Base-by-base conservation (phyloP, 2,888 invertebrate genomes). In the Cephonodes hylas region DNA sequence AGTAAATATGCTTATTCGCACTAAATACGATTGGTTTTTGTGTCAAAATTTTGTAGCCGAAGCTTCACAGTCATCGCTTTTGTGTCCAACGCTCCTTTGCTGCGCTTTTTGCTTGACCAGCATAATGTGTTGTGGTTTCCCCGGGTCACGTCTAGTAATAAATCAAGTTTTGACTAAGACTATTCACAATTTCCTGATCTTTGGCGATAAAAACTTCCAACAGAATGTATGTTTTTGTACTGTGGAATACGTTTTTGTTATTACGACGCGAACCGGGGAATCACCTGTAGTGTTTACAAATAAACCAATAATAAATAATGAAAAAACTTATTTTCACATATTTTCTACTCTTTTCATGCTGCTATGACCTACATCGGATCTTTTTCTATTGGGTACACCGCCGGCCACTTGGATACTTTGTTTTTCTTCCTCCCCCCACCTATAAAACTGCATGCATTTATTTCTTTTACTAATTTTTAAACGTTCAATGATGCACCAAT, bases 351-450 rank as follows among this genome's bases (percentile, higher is more conserved):
- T 83, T 89, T 85, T 75, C 91, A 92, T 79, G 92, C 92, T 86
- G 91, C 92, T 85, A 75, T 84, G 87, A 85, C 88, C 88, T 87
- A 75, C 63, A 73, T 84, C 82, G 91, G 89, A 91, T 85, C 84
- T 89, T 82, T 84, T 82, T 84, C 83, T 86, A 88, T 89, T 88
- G 89, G 90, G 90, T 91, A 90, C 84, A 83, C 75, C 75, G 65
- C 63, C 72, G 27, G 76, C 76, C 78, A 73, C 72, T 79, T 76
- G 64, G 69, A 74, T 76, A 78, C 75, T 69, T 65, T 77, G 83
- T 76, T 72, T 71, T 18, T 23, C 44, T 45, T 71, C 71, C 73
- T 70, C 64, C 72, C n/a, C 76, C 77, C 73, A 65, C 64, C 53
- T 53, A 18, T 4, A 53, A 75, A 76, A 73, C 74, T 83, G 87